Conservation (phyloP, 2,888 invertebrate species). For the Acanthosepion lycidas region DNA sequence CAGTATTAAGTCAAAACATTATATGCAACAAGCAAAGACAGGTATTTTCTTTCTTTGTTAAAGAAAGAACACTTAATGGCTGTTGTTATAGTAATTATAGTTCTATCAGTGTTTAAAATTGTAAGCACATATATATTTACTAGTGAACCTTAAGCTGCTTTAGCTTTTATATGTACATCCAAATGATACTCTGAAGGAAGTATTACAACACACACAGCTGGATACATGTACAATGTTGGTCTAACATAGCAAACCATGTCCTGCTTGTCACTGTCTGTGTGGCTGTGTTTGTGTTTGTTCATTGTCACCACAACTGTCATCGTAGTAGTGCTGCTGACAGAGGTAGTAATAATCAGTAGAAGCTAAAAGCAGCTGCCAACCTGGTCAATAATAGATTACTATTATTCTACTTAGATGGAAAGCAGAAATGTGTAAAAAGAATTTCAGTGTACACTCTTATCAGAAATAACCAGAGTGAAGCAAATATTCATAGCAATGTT, state of each 20-base stretch:
- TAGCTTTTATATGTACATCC: not conserved
- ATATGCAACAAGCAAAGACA: not conserved
- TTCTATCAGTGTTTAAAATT: not conserved
- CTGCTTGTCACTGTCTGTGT: not conserved
- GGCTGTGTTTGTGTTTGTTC: not conserved
- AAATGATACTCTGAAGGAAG: not conserved
- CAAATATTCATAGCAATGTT: not conserved
- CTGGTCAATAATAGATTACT: not conserved
- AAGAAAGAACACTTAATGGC: not conserved
- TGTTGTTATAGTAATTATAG: not conserved
- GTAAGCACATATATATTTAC: not conserved
- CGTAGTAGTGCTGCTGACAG: not conserved
- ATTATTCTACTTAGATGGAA: not conserved
- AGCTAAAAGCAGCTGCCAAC: not conserved
- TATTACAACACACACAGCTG: not conserved
- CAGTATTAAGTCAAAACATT: not conserved
- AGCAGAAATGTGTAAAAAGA: not conserved
- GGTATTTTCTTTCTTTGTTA: not conserved
- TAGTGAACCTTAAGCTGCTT: not conserved
- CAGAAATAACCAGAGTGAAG: not conserved
- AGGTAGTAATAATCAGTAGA: not conserved
- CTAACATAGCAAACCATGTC: not conserved
- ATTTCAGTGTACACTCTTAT: not conserved
- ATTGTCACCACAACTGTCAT: conserved; percentile 16
- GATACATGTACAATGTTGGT: not conserved